Evolutionary conservation across 2,888 invertebrate species (phyloP), one percentile per base, ranked within the genome.

Genomic region (Caenorhabditis panamensis): DNA sequence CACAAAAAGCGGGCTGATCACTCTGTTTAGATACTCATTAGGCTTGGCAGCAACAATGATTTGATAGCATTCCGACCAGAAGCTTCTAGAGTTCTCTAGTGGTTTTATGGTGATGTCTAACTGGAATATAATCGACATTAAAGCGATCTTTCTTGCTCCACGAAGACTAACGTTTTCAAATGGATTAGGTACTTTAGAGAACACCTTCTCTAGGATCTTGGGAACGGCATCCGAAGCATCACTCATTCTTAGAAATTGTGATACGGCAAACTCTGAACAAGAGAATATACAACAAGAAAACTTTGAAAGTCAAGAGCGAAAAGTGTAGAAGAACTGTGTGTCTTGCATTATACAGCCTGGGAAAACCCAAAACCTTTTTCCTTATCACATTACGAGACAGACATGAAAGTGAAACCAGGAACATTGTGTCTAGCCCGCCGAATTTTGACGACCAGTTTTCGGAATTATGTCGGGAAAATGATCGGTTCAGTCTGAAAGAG

Each of bases 61-160:
- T 36, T 66, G 71, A 62, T 78, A 78, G 22, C 78, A 78, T 49
- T 78, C 78, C 18, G 78, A 78, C 78, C 78, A 78, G 66, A 78
- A 78, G 41, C 78, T 78, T 61, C 78, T 51, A 0, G 78, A 64
- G 36, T 71, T 78, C 47, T 78, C 71, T 16, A 78, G 53, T 13
- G 24, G 44, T 31, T 66, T 59, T 1, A 75, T 67, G 5, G 20
- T 56, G 11, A 75, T 66, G 44, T 75, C 51, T 13, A 75, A 53
- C 75, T 66, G 47, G 13, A 71, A 41, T 49, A 31, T 31, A 31
- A n/a, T n/a, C n/a, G n/a, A n/a, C n/a, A n/a, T n/a, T n/a, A n/a
- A n/a, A n/a, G n/a, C n/a, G n/a, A n/a, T n/a, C n/a, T n/a, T n/a
- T n/a, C n/a, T n/a, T n/a, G n/a, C n/a, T n/a, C 41, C 2, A 13